Evolutionary conservation across 2,888 invertebrate species (phyloP), one percentile per base, ranked within the genome.

Genomic region (Resseliella maxima): DNA sequence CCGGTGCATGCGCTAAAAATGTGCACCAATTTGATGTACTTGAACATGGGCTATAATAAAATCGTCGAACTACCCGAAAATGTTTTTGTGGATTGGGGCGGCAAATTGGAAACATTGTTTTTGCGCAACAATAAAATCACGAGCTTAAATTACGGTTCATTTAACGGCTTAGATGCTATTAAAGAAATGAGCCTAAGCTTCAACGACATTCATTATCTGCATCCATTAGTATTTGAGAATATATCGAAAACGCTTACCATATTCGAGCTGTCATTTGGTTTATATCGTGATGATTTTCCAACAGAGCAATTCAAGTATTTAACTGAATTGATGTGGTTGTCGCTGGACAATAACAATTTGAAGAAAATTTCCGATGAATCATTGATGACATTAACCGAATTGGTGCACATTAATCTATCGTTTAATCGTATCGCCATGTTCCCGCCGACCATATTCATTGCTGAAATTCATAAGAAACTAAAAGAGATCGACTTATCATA

Each of bases 171-270:
- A 86, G 94, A 94, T 88, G 94, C 95, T 88, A 93, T 98, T 88
- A 95, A 95, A 89, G 97, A 98, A 91, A 93, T 98, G 88, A 96
- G 96, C 91, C 92, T 98, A 88, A 97, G 97, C 90, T 97, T 98
- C 91, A 98, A 98, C 91, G 95, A 96, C 89, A 93, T 98, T 88
- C 94, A 94, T 88, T 94, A 95, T 89, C 93, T 98, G 88, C 95
- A 96, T 89, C 94, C 94, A 38, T 94, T 95, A 89, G 95, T 96
- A 27, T 96, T 98, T 90, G 93, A 93, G 87, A 95, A 96, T 89
- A 92, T 97, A 87, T 94, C 95, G 50, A 93, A 94, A 86, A 94
- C 94, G 35, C 91, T 98, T 86, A 95, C 96, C 90, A 95, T 95
- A 87, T 92, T 98, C 59, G 97, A 97, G 90, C 93, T 97, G 86